Base-by-base conservation (phyloP, 2,113 vertebrate genomes). In the Gymnorhina tibicen region DNA sequence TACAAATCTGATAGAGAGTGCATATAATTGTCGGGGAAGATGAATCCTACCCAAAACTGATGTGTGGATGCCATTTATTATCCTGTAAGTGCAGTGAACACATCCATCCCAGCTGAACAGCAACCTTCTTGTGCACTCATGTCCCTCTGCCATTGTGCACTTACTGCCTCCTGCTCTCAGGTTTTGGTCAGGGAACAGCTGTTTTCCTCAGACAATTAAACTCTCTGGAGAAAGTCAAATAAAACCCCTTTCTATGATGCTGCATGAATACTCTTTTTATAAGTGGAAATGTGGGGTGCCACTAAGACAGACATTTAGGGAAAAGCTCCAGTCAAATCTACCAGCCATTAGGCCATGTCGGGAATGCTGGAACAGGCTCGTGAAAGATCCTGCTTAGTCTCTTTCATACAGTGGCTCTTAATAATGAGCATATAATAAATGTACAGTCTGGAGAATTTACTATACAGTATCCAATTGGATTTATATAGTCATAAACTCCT, bases 401-500 rank as follows among this genome's bases (percentile, higher is more conserved):
- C 69, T 78, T 86, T 87, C 87, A 93, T 96, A 95, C 91, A 94
- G 66, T 90, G 80, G 74, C 89, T 96, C 92, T 96, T 97, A 98
- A 98, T 95, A 97, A 94, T 97, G 66, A 96, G 66, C 69, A 76
- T 88, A 95, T 97, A 97, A 92, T 97, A 97, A 97, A 95, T 88
- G 93, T 96, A 92, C 88, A 96, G 95, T 98, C 95, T 98, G 91
- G 64, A 92, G 70, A 97, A 96, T 96, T 97, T 96, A 96, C 93
- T 95, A 92, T 97, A 92, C 93, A 94, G 95, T 92, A 95, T 94
- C 91, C 95, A 97, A 88, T 91, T 95, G 95, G 84, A 93, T 98
- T 98, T 97, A 97, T 96, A 96, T 56, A 95, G 94, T 91, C 93
- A 98, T 97, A 98, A 98, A 98, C 73, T 88, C 93, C 91, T 78